A percentile compares a stretch with the other conserved stretches of the same genome.
Conservation (phyloP, 2,113 vertebrate species). For the Ophiodon elongatus region DNA sequence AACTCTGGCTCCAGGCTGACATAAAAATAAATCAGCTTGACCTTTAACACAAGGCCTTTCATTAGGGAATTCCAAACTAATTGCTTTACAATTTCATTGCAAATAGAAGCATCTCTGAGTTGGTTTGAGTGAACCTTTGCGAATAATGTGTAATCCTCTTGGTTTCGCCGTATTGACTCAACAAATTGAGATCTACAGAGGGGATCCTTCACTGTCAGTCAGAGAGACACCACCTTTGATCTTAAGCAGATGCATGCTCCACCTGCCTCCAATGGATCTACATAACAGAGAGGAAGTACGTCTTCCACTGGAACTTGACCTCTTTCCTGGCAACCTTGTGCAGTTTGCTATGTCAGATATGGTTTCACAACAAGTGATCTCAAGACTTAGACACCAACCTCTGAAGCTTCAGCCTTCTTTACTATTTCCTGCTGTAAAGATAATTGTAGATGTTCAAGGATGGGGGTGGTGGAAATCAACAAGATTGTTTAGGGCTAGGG, state of each 20-base stretch:
- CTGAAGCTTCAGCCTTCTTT: slow-evolving; percentile 48
- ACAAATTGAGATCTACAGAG: slow-evolving; percentile 43
- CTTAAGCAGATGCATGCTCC: neutral
- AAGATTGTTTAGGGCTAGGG: slow-evolving; percentile 59
- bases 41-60: slow-evolving; percentile 75
- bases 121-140: slow-evolving; percentile 30
- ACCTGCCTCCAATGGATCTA: neutral
- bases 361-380: slow-evolving; percentile 48
- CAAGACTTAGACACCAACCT: slow-evolving; percentile 29
- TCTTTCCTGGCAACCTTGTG: neutral
- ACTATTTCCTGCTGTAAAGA: slow-evolving; percentile 80
- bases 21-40: slow-evolving; percentile 77
- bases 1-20: slow-evolving; percentile 63
- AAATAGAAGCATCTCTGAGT: slow-evolving; percentile 44
- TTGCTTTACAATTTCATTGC: slow-evolving; percentile 76
- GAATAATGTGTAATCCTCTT: slow-evolving; percentile 17
- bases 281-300: neutral
- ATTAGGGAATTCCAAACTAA: slow-evolving; percentile 78
- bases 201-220: slow-evolving; percentile 28
- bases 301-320: slow-evolving; percentile 15
- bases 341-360: slow-evolving; percentile 32
- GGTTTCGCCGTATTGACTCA: slow-evolving; percentile 31
- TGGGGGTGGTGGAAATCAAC: slow-evolving; percentile 65
- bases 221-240: slow-evolving; percentile 1
- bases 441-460: slow-evolving; percentile 71